Base-by-base conservation (phyloP, 2,113 vertebrate species). In the Acanthisitta chloris region DNA sequence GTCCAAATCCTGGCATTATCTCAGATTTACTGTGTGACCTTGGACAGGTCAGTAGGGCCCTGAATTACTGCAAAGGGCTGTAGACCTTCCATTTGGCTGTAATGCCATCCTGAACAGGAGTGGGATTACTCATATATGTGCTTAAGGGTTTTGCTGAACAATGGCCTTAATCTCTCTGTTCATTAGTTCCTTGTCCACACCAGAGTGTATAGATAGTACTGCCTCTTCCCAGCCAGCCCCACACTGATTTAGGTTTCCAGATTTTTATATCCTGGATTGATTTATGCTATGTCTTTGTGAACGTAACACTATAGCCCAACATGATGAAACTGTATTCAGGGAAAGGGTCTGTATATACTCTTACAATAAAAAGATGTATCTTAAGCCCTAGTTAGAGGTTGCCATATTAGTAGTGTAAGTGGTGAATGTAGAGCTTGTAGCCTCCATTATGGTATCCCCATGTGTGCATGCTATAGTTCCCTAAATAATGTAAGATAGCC, bases 11-110 rank as follows among this genome's bases (percentile, higher is more conserved):
- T 43, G 36, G 67, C 34, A 83, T 95, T 91, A 95, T 61, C 72
- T 58, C 67, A 92, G 89, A 89, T 88, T 95, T 95, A 81, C 59
- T 58, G 33, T 29, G 33, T 78, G 91, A 95, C 86, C 86, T 94
- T 86, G 86, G 29, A n/a, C 25, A 86, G 72, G 91, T 48, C 76
- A 94, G 17, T 34, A 34, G 9, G 38, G 49, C 19, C 71, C 71
- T 83, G 57, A 86, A 77, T 52, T 90, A 90, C 34, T 2, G 2
- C 15, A 65, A 36, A 87, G 42, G 31, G 5, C 67, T 77, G 38
- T 24, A 86, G 49, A 34, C 55, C 16, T 86, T 77, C n/a, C 9
- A 86, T 65, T 77, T 34, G 80, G 42, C 72, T 57, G 77, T 86
- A 91, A 94, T 86, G 45, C 64, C 40, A 38, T 33, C 59, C 46